Conservation (phyloP, 2,797 vertebrate genomes). For the Gymnoscopelus braueri region DNA sequence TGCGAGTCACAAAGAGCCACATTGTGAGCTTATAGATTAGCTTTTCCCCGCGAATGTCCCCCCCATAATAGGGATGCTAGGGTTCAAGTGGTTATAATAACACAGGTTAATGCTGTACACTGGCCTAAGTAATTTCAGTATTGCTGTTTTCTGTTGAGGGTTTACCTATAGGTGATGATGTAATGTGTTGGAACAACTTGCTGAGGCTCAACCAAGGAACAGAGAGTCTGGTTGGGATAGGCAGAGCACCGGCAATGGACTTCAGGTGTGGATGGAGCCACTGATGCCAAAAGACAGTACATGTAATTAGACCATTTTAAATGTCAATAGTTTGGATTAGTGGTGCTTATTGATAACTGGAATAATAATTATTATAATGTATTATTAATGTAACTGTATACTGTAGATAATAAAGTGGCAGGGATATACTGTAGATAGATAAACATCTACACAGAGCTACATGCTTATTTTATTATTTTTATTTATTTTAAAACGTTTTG, state of each 20-base stretch:
- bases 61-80: no score
- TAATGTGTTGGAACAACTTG: conserved; percentile 56
- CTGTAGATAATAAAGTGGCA: no score
- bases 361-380: background rate
- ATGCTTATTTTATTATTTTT: no score
- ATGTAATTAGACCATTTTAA: no score
- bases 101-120: no score
- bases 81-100: no score
- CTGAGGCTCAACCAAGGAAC: conserved; percentile 72
- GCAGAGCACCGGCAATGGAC: conserved; percentile 74
- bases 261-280: conserved; percentile 46
- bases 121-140: no score
- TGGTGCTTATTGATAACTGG: background rate
- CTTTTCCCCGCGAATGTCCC: no score
- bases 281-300: conserved; percentile 37
- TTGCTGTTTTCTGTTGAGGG: background rate
- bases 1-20: no score
- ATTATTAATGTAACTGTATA: background rate
- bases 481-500: no score
- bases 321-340: background rate
- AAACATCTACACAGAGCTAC: background rate
- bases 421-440: background rate
- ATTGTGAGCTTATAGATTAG: no score
- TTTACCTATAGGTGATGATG: conserved; percentile 76
- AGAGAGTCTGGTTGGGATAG: conserved; percentile 73